Base-by-base conservation (phyloP, 2,113 vertebrate species). In the Ranitomeya imitator region DNA sequence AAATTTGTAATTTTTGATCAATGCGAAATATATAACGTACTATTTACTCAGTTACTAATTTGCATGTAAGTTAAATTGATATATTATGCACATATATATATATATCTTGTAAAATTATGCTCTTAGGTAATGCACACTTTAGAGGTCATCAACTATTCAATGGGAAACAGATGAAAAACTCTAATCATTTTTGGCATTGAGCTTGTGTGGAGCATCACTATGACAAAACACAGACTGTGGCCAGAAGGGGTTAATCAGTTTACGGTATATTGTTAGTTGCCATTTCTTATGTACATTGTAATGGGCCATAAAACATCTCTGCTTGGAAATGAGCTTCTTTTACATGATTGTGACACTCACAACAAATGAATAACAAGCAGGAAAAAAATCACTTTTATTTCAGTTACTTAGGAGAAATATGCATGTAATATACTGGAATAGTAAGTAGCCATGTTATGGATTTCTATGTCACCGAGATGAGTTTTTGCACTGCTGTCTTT, bases 301-400 rank as follows among this genome's bases (percentile, higher is more conserved):
- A 16, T 73, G 16, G 69, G 26, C 69, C 31, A 37, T 73, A 73
- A 37, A 73, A 31, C 69, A 73, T 73, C 26, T 73, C 26, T 16
- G 69, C 14, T 73, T 73, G 26, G 69, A 73, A 73, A 73, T 31
- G 69, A 73, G 12, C 14, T 23, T 37, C 14, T 31, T 73, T 31
- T 73, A 73, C 69, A 73, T 73, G 69, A 73, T 73, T 73, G 69
- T 31, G 26, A 73, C 37, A 73, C 26, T 14, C 67, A 37, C n/a
- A 69, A 14, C 10, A 26, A 69, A 26, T n/a, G 11, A 12, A 37
- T 15, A 14, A 71, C 23, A 71, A 71, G 67, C 15, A 1, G 23
- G 69, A 7, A 13, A 37, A 73, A 6, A 73, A 7, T 31, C 13
- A 73, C 6, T 73, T 73, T 73, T 73, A 16, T 73, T 73, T 37